Evolutionary conservation across 2,113 vertebrate species (phyloP), one percentile per base, ranked within the genome.

Genomic region (Sphaerodactylus townsendi): DNA sequence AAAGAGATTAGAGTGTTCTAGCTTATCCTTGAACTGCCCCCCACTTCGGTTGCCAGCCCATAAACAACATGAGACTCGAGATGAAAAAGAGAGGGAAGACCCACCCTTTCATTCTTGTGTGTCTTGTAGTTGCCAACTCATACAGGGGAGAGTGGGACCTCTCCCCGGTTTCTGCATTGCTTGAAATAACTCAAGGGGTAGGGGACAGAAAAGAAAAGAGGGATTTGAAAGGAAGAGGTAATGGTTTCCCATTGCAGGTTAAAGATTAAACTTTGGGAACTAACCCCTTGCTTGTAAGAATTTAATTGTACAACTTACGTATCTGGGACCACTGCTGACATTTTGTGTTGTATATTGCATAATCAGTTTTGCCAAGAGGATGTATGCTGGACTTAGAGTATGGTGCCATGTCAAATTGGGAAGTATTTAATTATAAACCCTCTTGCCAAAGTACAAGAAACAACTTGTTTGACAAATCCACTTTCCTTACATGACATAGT

Each of bases 391-490:
- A 10, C 1, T 4, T 7, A 68, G 19, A 19, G 83, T 77, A 37
- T 66, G 80, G 39, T 17, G 8, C 46, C 35, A 10, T 88, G 21
- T 87, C 85, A 89, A 81, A 81, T 79, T 74, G 69, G 81, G 81
- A 86, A 23, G 25, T 44, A 68, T 66, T 53, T 79, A 81, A 85
- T 33, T 79, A 87, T 15, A 70, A 86, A 92, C 87, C 78, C 87
- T 92, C 69, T 85, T 78, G 75, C 91, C 89, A 89, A 77, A 77
- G n/a, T 84, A 77, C 86, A 88, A 83, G 85, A 86, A 91, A 93
- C 87, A 78, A 17, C 1, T 86, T 92, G 90, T 92, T 94, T 87
- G 91, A 83, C 50, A 9, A 71, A 92, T 78, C 76, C 39, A 90
- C 83, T 90, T 91, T 37, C 82, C 66, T 85, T 90, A 78, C 86